Conservation (phyloP, 2,113 vertebrate genomes). For the Motacilla tschutschensis region DNA sequence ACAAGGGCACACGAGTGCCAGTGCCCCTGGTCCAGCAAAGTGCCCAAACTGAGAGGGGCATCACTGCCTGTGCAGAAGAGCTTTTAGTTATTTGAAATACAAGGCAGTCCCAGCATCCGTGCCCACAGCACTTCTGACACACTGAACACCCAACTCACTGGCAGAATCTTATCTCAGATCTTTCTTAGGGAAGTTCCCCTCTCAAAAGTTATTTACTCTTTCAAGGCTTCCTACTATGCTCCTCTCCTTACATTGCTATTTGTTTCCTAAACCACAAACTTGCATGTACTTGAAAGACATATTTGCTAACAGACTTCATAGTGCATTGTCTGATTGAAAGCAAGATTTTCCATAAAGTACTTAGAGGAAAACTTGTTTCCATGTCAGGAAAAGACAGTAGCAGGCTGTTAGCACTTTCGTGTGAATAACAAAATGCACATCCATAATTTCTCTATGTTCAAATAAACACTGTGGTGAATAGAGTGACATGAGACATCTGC, state of each 20-base stretch:
- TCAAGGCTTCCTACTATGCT: background rate
- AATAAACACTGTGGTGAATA: background rate
- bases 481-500: background rate
- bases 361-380: background rate
- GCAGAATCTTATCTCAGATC: background rate
- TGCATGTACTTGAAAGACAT: background rate
- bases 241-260: background rate
- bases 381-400: background rate
- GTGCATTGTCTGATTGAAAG: background rate
- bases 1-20: rapidly evolving
- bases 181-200: background rate
- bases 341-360: background rate
- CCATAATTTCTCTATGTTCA: background rate
- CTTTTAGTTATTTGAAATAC: background rate
- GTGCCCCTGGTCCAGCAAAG: background rate
- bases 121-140: background rate
- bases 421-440: background rate
- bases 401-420: background rate
- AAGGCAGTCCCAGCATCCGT: rapidly evolving
- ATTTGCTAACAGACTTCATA: background rate
- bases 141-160: background rate
- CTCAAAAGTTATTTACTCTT: background rate
- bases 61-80: background rate
- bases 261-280: background rate
- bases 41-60: rapidly evolving